Evolutionary conservation across 2,888 invertebrate species (phyloP).

Genomic region (Trachelus tabidus): DNA sequence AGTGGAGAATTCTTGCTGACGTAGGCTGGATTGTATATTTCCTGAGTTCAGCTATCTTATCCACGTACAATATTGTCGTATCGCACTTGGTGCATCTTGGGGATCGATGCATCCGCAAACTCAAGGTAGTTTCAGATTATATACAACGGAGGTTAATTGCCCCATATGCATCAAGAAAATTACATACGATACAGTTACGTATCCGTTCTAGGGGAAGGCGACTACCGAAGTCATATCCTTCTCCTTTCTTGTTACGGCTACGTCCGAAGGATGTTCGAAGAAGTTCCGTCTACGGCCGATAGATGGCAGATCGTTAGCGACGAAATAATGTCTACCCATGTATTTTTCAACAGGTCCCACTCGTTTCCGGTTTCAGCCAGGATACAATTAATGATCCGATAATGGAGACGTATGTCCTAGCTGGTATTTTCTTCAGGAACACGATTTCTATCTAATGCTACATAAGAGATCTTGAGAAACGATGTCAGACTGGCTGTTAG

Average conservation of each 20-base stretch:
- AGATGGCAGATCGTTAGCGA: background rate
- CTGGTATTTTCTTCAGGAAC: background rate
- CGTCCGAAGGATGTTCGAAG: background rate
- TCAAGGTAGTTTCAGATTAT: background rate
- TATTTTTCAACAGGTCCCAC: background rate
- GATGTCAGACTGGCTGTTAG: background rate
- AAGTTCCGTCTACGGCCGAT: background rate
- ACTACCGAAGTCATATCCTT: background rate
- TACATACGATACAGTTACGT: background rate
- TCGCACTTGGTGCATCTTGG: background rate
- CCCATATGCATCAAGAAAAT: background rate
- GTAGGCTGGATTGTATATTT: background rate
- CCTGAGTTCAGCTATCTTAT: background rate
- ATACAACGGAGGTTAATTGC: background rate
- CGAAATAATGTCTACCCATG: background rate
- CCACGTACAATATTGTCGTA: background rate
- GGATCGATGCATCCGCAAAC: background rate
- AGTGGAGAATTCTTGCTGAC: background rate
- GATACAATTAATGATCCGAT: background rate
- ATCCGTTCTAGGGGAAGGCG: background rate
- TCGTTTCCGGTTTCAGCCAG: background rate
- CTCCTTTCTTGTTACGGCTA: background rate
- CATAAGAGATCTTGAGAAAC: background rate
- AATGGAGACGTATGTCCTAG: background rate
- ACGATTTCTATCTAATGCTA: background rate